phyloP scores from a whole-genome alignment of 2,797 vertebrate genomes.

The Rhodeus uyekii region DNA sequence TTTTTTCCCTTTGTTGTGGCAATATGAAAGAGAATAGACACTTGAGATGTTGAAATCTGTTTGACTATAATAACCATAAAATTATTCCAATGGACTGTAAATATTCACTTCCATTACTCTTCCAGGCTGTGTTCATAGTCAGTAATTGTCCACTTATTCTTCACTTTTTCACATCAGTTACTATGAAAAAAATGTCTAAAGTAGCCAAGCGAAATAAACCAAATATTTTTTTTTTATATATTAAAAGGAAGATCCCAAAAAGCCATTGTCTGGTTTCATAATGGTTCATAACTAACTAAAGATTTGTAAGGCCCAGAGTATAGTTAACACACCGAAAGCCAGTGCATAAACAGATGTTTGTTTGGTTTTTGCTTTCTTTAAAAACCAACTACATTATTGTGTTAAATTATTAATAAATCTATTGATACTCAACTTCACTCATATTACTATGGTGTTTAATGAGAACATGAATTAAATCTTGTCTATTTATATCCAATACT shows the following conservation, averaged over 20 bases:
- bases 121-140: no score
- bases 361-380: background rate
- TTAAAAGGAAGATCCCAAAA: no score
- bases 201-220: background rate
- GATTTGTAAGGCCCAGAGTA: no score
- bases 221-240: background rate
- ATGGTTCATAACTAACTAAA: no score
- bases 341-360: no score
- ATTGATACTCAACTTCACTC: background rate
- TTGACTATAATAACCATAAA: background rate
- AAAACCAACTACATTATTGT: background rate
- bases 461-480: background rate
- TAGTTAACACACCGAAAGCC: no score
- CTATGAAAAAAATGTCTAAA: background rate
- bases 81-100: background rate
- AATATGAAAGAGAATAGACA: background rate
- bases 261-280: no score
- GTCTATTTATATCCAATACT: background rate
- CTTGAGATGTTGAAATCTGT: background rate
- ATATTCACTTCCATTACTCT: background rate
- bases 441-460: background rate
- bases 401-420: background rate
- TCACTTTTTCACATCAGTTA: background rate
- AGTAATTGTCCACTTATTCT: background rate
- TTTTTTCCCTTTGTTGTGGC: background rate